Conservation (phyloP, 2,797 vertebrate genomes). For the Miichthys miiuy region DNA sequence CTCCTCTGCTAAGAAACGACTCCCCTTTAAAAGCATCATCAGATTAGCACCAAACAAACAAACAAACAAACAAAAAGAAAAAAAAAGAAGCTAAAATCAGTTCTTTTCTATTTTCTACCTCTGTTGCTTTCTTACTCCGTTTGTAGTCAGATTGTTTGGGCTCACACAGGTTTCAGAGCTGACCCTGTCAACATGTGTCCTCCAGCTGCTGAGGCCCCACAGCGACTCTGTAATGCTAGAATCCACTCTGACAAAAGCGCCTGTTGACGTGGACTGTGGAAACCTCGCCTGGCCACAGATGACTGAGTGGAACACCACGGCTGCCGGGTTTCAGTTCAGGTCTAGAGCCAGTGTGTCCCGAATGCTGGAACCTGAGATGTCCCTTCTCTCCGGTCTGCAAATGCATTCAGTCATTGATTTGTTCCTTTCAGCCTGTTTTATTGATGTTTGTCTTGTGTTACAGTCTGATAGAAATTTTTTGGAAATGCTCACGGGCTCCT, state of each 20-base stretch:
- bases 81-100: conserved; percentile 1
- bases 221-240: conserved; percentile 15
- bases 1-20: conserved; percentile 41
- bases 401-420: conserved; percentile 66
- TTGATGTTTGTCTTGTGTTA: conserved; percentile 78
- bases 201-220: conserved; percentile 42
- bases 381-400: conserved; percentile 43
- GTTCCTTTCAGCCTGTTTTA: conserved; percentile 65
- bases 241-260: conserved; percentile 48
- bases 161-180: conserved; percentile 39
- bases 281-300: conserved; percentile 25
- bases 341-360: conserved; percentile 35
- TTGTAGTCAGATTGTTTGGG: conserved; percentile 29
- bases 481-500: conserved; percentile 41
- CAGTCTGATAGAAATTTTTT: conserved; percentile 58
- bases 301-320: conserved; percentile 27
- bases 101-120: conserved; percentile 53
- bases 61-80: neutral
- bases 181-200: conserved; percentile 39
- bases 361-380: conserved; percentile 69
- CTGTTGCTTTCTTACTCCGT: conserved; percentile 38
- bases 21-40: conserved; percentile 33
- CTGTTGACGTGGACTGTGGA: conserved; percentile 45
- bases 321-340: conserved; percentile 42
- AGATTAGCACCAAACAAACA: conserved; percentile 19